Percentiles rank a stretch among this genome's conserved stretches.
These are phyloP conservation scores for Etia nguti DNA, from an alignment of 2,113 vertebrate species.

Conservation along the genomic window DNA sequence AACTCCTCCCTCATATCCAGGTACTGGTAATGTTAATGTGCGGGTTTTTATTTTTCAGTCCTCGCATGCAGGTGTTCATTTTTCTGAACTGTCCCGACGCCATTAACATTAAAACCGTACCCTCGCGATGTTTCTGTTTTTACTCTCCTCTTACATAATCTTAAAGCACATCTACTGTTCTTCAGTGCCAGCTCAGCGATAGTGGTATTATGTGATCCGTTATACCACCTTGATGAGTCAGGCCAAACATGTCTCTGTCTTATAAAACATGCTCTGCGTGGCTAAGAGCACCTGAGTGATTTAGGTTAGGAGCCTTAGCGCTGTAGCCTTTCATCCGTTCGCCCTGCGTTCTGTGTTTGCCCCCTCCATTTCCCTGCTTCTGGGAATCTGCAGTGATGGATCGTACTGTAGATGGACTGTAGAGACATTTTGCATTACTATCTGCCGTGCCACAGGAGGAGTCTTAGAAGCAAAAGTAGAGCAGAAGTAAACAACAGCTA, in stretches of 20 bases:
- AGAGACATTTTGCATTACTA: neutral
- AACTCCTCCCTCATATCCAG: neutral
- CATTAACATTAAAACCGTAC: neutral
- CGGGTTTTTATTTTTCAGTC: accelerated
- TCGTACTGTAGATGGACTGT: accelerated
- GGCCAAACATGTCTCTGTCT: neutral
- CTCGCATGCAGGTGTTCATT: neutral
- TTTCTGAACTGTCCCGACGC: accelerated
- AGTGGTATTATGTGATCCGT: neutral
- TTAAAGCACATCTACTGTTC: neutral
- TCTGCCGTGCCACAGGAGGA: neutral
- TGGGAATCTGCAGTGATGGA: neutral
- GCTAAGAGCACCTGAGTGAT: accelerated
- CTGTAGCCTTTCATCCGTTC: neutral
- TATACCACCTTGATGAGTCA: neutral
- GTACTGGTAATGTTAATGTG: neutral
- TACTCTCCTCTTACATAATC: neutral
- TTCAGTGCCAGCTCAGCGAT: neutral
- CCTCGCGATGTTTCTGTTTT: neutral
- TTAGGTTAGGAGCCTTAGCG: neutral
- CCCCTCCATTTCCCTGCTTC: neutral
- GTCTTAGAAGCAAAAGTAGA: neutral
- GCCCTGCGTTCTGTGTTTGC: accelerated
- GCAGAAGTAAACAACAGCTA: accelerated
- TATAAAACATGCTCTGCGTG: neutral